Evolutionary conservation across 2,113 vertebrate genomes (phyloP), one percentile per base, ranked within the genome.

Genomic region (Anoura caudifer): DNA sequence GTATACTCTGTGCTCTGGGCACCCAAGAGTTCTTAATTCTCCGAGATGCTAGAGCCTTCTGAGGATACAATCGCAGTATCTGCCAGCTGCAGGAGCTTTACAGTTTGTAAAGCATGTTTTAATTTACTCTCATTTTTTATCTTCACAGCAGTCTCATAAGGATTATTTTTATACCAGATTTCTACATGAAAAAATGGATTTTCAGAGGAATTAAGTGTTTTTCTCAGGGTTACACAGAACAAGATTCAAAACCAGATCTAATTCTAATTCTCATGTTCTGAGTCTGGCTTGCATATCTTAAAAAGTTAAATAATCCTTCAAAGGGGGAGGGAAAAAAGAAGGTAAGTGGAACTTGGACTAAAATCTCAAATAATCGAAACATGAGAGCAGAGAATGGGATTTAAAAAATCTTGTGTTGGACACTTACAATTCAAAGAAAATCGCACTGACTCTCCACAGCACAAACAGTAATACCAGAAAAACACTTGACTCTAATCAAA

Each of bases 341-440:
- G 5, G 82, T 22, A 76, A 94, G 61, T 54, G 43, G 47, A 36
- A 69, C 38, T 38, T 72, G 77, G 84, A 85, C 65, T 69, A 54
- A 96, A 95, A 95, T 90, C 47, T 89, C 52, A 90, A 87, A 93
- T 90, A 95, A 96, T 95, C 90, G 95, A 81, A 97, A 94, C 83
- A 97, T 89, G 47, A 96, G 75, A 63, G 41, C 36, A 91, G 47
- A 36, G 31, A 94, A 96, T 87, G 2, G 0, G 4, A 93, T 93
- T 70, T 70, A 22, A 87, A n/a, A 12, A n/a, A 95, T 94, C 45
- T 73, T 91, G 92, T 52, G 22, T 19, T 96, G 43, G 91, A 65
- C 92, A 98, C 97, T 97, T 96, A 56, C 19, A 79, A 65, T 97
- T 96, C 80, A 94, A 95, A 97, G 59, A 87, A 97, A 98, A 96